Conservation (phyloP, 2,888 invertebrate genomes). For the Drosophila borborema region DNA sequence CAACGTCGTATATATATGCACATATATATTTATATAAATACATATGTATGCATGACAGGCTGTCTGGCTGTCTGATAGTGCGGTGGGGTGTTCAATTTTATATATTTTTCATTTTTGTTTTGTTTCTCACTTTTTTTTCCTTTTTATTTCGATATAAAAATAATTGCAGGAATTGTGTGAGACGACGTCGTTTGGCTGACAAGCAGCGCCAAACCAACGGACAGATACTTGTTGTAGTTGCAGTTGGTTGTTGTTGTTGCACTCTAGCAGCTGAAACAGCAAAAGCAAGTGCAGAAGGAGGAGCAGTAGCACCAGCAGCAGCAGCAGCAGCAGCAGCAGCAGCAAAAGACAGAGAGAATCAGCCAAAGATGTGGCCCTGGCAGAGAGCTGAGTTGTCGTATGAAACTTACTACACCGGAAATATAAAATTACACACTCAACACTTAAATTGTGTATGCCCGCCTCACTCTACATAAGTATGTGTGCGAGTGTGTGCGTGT, state of each 20-base stretch:
- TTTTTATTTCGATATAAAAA: conserved; percentile 75
- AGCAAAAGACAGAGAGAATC: conserved; percentile 51
- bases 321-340: conserved; percentile 18
- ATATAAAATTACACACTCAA: conserved; percentile 85
- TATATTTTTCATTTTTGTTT: conserved; percentile 25
- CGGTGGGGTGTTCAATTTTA: conserved; percentile 49
- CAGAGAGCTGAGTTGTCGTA: conserved; percentile 70
- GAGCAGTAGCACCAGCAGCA: conserved; percentile 7
- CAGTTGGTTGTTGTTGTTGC: conserved; percentile 25
- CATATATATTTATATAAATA: conserved; percentile 22
- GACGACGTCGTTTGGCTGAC: conserved; percentile 53
- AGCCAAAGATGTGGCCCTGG: conserved; percentile 72
- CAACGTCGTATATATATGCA: conserved; percentile 32
- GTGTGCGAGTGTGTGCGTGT: conserved; percentile 15
- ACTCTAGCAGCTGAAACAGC: conserved; percentile 76
- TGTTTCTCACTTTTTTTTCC: conserved; percentile 17
- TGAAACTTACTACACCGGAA: conserved; percentile 83
- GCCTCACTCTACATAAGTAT: conserved; percentile 21
- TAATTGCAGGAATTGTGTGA: conserved; percentile 81
- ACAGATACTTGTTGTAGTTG: conserved; percentile 40
- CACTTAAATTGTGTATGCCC: conserved; percentile 81
- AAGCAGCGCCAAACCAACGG: conserved; percentile 45
- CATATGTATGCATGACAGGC: conserved; percentile 61
- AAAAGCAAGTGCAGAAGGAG: conserved; percentile 45
- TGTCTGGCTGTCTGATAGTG: conserved; percentile 37